Percentiles rank a stretch among this genome's conserved stretches.
These are phyloP conservation scores for Drosophila rubida DNA, from an alignment of 2,888 invertebrate species.

Conservation along the genomic window DNA sequence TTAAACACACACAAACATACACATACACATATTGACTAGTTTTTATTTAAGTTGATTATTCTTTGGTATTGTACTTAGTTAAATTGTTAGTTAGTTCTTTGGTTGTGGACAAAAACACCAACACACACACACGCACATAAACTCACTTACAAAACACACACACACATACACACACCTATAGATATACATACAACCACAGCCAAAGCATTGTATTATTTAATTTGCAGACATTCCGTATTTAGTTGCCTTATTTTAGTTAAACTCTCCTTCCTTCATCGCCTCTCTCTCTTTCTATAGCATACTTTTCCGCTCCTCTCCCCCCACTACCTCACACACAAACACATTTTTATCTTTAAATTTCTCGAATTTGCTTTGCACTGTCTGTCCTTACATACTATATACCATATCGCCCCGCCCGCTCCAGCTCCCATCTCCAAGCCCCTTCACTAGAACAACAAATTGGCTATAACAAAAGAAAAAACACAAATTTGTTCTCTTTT, in stretches of 20 bases:
- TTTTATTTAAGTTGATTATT: constrained; percentile 29
- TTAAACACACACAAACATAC: constrained; percentile 23
- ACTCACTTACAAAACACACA: constrained; percentile 1
- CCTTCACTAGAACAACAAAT: constrained; percentile 9
- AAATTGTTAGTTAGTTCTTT: constrained; percentile 33
- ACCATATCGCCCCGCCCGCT: background rate
- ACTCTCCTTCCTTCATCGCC: background rate
- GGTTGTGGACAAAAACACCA: constrained; percentile 42
- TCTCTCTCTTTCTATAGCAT: constrained; percentile 4
- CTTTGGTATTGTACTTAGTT: constrained; percentile 32
- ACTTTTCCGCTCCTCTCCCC: constrained; percentile 2
- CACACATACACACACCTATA: background rate
- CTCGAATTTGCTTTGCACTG: constrained; percentile 39
- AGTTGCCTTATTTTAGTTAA: constrained; percentile 22
- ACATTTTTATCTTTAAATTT: constrained; percentile 22
- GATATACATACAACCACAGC: constrained; percentile 4
- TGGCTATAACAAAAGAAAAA: constrained; percentile 20
- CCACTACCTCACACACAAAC: no score
- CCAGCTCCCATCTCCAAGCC: background rate
- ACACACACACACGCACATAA: constrained; percentile 7
- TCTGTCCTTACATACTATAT: background rate
- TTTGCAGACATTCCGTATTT: constrained; percentile 19
- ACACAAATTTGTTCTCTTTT: constrained; percentile 43
- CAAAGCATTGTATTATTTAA: constrained; percentile 22
- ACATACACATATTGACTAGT: constrained; percentile 15